phyloP scores from a whole-genome alignment of 2,797 vertebrate species.

The Luscinia luscinia region DNA sequence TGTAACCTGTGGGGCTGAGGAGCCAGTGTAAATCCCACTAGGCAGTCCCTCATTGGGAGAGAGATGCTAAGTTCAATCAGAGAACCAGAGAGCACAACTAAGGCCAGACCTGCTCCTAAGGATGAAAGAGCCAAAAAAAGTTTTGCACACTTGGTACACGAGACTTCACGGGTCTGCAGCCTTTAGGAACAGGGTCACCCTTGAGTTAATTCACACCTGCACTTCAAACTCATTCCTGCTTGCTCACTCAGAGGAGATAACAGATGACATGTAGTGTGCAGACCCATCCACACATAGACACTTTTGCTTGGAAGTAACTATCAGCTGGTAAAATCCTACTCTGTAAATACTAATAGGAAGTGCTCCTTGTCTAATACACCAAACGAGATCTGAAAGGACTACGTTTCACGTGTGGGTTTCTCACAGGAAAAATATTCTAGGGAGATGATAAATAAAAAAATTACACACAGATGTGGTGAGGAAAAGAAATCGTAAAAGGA shows the following conservation, averaged over 20 bases:
- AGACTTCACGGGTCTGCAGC: neutral
- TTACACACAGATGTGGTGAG: conserved; percentile 11
- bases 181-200: neutral
- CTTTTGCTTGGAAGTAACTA: neutral
- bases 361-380: conserved; percentile 31
- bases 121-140: neutral
- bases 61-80: neutral
- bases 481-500: conserved; percentile 20
- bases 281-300: neutral
- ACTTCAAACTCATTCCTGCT: neutral
- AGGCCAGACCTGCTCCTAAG: neutral
- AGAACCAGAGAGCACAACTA: neutral
- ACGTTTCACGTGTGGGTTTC: conserved; percentile 10
- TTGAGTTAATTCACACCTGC: neutral
- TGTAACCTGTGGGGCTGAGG: neutral
- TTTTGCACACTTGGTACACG: neutral
- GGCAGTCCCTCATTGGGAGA: neutral
- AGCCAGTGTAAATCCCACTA: neutral
- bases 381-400: conserved; percentile 39
- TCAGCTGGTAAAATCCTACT: conserved; percentile 9
- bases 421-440: conserved; percentile 33
- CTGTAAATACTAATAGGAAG: conserved; percentile 67
- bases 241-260: neutral
- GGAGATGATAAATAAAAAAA: conserved; percentile 58
- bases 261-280: neutral